These are phyloP conservation scores for Drosophila macrothrix DNA, from an alignment of 2,888 invertebrate genomes.

Conservation along the genomic window DNA sequence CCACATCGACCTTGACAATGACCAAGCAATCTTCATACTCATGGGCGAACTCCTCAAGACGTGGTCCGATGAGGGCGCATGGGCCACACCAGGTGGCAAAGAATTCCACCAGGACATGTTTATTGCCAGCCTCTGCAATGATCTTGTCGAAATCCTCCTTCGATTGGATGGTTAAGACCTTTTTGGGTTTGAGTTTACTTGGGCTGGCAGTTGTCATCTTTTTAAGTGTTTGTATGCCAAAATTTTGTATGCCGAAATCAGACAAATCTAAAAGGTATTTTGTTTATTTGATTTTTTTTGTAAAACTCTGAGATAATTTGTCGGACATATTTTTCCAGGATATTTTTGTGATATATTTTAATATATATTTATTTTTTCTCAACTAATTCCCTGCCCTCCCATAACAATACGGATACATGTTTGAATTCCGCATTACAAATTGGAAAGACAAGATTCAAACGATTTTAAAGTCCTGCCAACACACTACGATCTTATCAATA, in stretches of 20 bases:
- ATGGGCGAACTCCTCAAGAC: slow-evolving; percentile 89
- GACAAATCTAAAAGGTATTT: background rate
- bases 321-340: slow-evolving; percentile 13
- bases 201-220: slow-evolving; percentile 48
- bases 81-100: slow-evolving; percentile 96
- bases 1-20: slow-evolving; percentile 90
- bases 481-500: background rate
- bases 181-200: slow-evolving; percentile 47
- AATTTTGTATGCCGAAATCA: slow-evolving; percentile 38
- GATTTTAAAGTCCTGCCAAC: background rate
- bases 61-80: slow-evolving; percentile 94
- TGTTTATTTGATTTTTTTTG: background rate
- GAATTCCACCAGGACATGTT: slow-evolving; percentile 90
- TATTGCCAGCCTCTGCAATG: slow-evolving; percentile 60
- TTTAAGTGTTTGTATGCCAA: slow-evolving; percentile 10
- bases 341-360: background rate
- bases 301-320: slow-evolving; percentile 8
- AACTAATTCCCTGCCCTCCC: background rate
- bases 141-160: slow-evolving; percentile 55
- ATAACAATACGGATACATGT: background rate
- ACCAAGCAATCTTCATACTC: slow-evolving; percentile 87
- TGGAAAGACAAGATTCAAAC: background rate
- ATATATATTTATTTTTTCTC: background rate
- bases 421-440: background rate
- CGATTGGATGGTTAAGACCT: slow-evolving; percentile 60